A percentile compares a stretch with the other conserved stretches of the same genome.
phyloP scores from a whole-genome alignment of 2,797 vertebrate species.

The Nyctalus aviator region DNA sequence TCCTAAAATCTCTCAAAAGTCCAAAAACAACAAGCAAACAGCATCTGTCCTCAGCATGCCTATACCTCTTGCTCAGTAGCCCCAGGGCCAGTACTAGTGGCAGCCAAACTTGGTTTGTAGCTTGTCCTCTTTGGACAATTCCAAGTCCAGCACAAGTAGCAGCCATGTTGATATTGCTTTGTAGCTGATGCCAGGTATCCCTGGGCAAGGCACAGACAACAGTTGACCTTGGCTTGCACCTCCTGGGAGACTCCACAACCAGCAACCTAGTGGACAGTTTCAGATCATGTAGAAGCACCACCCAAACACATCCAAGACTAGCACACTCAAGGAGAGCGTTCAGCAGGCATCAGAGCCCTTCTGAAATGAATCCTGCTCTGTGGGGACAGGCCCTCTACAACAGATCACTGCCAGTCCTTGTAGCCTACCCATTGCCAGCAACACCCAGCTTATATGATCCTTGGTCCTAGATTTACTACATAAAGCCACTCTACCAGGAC shows the following conservation, averaged over 20 bases:
- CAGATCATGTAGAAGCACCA: background rate
- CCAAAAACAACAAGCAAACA: background rate
- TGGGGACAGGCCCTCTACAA: background rate
- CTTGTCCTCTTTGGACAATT: background rate
- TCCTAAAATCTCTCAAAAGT: background rate
- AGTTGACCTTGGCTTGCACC: background rate
- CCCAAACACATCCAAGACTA: background rate
- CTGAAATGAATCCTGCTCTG: background rate
- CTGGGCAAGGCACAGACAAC: background rate
- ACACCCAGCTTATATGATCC: background rate
- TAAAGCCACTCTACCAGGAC: background rate
- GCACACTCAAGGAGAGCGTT: background rate
- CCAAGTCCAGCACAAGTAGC: background rate
- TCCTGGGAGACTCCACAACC: background rate
- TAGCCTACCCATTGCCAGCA: background rate
- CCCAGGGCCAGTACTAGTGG: background rate
- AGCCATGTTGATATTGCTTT: background rate
- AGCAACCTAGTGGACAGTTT: background rate
- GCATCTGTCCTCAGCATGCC: background rate
- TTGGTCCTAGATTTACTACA: background rate
- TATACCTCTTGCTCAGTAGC: background rate
- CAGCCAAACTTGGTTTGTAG: background rate
- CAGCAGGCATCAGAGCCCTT: background rate
- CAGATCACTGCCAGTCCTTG: background rate
- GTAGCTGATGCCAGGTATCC: background rate